phyloP scores from a whole-genome alignment of 1,140 invertebrate species.

The Scaptomyza pallida region DNA sequence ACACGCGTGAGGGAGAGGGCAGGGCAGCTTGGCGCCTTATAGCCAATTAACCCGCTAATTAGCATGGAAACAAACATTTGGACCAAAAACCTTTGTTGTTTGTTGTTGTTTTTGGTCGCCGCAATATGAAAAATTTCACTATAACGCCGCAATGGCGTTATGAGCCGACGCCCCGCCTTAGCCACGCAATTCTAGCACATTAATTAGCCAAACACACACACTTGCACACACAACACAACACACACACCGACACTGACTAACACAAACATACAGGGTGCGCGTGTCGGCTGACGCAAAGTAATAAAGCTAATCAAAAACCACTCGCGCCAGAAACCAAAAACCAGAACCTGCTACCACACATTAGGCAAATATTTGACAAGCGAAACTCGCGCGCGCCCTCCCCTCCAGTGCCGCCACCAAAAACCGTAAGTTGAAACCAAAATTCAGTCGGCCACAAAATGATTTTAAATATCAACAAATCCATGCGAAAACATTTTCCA shows the following conservation, averaged over 20 bases:
- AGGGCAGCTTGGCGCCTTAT: constrained; percentile 44
- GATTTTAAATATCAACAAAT: constrained; percentile 73
- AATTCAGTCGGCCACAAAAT: constrained; percentile 72
- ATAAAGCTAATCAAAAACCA: constrained; percentile 82
- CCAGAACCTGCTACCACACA: constrained; percentile 70
- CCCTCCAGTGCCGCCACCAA: constrained; percentile 16
- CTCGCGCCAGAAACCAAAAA: constrained; percentile 59
- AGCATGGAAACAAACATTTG: constrained; percentile 70
- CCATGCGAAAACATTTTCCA: constrained; percentile 38
- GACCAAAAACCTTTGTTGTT: constrained; percentile 41
- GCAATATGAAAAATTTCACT: constrained; percentile 59
- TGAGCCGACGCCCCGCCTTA: constrained; percentile 27
- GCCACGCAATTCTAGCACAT: constrained; percentile 67
- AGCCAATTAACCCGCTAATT: constrained; percentile 80
- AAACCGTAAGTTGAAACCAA: constrained; percentile 39
- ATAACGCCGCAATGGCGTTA: constrained; percentile 37
- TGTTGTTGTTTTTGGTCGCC: constrained; percentile 37
- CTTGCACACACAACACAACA: constrained; percentile 5
- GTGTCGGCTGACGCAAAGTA: constrained; percentile 60
- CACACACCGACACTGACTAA: no score
- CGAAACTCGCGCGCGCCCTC: constrained; percentile 19
- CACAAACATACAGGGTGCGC: background rate
- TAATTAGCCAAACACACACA: constrained; percentile 61
- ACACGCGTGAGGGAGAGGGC: background rate
- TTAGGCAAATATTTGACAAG: constrained; percentile 78